phyloP scores from a whole-genome alignment of 2,797 vertebrate species.

The Carcharodon carcharias region DNA sequence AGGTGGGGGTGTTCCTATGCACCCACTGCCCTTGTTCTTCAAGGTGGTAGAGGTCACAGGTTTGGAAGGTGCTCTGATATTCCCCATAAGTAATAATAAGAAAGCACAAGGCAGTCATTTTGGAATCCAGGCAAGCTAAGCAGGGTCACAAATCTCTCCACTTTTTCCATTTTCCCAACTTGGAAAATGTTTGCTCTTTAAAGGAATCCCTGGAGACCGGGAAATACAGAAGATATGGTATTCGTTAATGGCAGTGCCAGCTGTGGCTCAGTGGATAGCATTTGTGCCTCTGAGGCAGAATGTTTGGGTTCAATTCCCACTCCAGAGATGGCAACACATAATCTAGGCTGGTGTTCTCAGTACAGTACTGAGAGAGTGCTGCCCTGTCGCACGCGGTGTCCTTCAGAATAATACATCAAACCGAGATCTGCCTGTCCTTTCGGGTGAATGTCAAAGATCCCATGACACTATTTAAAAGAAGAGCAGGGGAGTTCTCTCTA shows the following conservation, averaged over 20 bases:
- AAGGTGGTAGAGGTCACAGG: too few relatives aligned
- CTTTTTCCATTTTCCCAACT: neutral
- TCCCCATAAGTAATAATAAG: neutral
- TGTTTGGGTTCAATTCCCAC: neutral
- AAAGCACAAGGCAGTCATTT: neutral
- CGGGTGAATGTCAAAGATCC: neutral
- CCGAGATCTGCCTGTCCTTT: neutral
- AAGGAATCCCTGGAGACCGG: neutral
- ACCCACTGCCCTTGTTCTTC: too few relatives aligned
- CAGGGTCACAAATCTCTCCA: neutral
- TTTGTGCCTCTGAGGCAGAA: neutral
- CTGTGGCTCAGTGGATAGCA: neutral
- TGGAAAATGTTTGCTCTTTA: neutral
- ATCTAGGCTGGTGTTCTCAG: neutral
- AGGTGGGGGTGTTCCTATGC: too few relatives aligned
- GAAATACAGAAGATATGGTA: neutral
- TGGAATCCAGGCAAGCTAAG: neutral
- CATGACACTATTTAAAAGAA: neutral
- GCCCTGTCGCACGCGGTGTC: neutral
- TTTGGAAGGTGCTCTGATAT: neutral
- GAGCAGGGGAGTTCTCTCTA: neutral
- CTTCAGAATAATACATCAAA: neutral
- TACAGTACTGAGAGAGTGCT: neutral
- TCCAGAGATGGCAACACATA: neutral
- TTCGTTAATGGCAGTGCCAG: neutral